phyloP scores from a whole-genome alignment of 2,113 vertebrate genomes.

The Pao palembangensis region DNA sequence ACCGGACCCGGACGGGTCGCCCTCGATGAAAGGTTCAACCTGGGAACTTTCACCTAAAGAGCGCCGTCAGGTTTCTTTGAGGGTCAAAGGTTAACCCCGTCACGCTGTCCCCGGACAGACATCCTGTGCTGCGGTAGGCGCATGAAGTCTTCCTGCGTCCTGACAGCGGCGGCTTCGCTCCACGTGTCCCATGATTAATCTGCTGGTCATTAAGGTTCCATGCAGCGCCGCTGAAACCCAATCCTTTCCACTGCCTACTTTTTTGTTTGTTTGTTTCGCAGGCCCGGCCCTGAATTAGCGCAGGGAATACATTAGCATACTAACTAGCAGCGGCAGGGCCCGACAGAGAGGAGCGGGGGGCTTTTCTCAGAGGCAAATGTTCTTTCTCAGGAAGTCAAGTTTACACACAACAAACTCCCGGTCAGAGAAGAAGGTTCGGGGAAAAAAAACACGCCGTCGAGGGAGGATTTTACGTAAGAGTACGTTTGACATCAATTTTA shows the following conservation, averaged over 20 bases:
- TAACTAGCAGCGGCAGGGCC: slow-evolving; percentile 34
- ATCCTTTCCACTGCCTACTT: slow-evolving; percentile 55
- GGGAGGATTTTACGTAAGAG: not conserved
- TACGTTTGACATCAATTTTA: not conserved
- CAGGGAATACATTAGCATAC: slow-evolving; percentile 69
- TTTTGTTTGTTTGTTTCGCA: slow-evolving; percentile 42
- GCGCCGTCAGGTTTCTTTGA: no score
- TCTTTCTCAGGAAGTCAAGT: slow-evolving; percentile 31
- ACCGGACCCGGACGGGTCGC: no score
- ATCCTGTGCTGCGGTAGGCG: no score
- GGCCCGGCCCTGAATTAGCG: slow-evolving; percentile 50
- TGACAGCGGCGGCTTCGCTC: slow-evolving; percentile 18
- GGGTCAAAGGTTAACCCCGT: no score
- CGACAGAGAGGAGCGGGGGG: slow-evolving; percentile 23
- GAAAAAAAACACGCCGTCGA: not conserved
- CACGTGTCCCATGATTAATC: slow-evolving; percentile 62
- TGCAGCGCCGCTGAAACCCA: slow-evolving; percentile 43
- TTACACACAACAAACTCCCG: not conserved
- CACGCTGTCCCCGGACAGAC: no score
- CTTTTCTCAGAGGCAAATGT: slow-evolving; percentile 22
- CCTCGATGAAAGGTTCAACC: no score
- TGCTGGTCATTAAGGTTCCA: slow-evolving; percentile 47
- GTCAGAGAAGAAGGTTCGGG: not conserved
- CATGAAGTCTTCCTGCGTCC: not conserved
- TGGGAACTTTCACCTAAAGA: no score